Conservation (phyloP, 1,140 invertebrate genomes). For the Paraescarpia echinospica region DNA sequence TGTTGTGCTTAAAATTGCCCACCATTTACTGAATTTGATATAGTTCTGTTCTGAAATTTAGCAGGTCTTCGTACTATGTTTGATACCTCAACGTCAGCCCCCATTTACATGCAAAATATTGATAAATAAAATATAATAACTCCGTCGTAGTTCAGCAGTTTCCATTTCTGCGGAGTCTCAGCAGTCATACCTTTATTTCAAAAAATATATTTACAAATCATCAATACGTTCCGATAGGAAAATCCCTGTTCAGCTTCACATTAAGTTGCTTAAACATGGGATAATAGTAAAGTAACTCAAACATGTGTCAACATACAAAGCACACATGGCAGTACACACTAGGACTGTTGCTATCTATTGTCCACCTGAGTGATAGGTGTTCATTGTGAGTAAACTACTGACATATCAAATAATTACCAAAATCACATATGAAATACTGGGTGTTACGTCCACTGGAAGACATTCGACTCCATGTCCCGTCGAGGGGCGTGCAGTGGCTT, state of each 20-base stretch:
- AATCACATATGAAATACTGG: too few relatives aligned
- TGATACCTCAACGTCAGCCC: background rate
- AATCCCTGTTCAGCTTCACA: background rate
- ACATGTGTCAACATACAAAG: too few relatives aligned
- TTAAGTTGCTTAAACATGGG: background rate
- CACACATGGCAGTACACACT: too few relatives aligned
- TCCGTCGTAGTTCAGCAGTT: background rate
- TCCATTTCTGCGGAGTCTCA: background rate
- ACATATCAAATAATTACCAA: too few relatives aligned
- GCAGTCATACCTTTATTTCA: background rate
- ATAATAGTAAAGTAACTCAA: too few relatives aligned
- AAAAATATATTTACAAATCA: background rate
- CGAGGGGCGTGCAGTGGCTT: slow-evolving; percentile 44
- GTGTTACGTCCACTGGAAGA: slow-evolving; percentile 19
- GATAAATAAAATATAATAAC: background rate
- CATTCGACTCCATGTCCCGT: slow-evolving; percentile 41
- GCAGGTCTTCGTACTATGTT: too few relatives aligned
- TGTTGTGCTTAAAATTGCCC: too few relatives aligned
- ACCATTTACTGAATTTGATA: too few relatives aligned
- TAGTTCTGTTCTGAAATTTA: too few relatives aligned
- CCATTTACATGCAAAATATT: background rate
- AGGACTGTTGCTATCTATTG: too few relatives aligned
- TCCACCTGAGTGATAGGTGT: too few relatives aligned
- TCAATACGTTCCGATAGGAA: background rate
- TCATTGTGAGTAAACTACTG: too few relatives aligned